A percentile compares a stretch with the other conserved stretches of the same genome.
Evolutionary conservation across 2,888 invertebrate species (phyloP).

Genomic region (Marronus borbonicus): DNA sequence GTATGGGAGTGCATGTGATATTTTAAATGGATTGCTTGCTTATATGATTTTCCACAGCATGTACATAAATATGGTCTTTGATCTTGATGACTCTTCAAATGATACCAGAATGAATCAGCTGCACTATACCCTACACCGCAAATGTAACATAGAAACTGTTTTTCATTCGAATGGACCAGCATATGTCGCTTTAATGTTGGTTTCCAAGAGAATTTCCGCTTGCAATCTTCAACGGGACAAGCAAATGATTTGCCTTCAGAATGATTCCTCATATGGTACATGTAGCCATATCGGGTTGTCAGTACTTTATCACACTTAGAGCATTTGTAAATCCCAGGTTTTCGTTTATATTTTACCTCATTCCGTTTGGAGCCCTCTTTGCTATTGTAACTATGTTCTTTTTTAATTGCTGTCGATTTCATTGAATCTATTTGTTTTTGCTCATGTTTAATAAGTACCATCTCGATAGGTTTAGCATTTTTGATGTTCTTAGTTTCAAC

Average conservation of each 20-base stretch:
- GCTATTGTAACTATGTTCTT: neutral
- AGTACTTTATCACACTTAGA: slow-evolving; percentile 16
- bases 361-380: neutral
- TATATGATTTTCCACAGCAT: slow-evolving; percentile 28
- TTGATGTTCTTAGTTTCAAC: neutral
- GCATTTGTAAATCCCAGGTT: slow-evolving; percentile 7
- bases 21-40: slow-evolving; percentile 21
- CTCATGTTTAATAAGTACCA: neutral
- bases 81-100: slow-evolving; percentile 2
- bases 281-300: slow-evolving; percentile 11
- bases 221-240: slow-evolving; percentile 20
- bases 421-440: neutral
- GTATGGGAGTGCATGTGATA: slow-evolving; percentile 37
- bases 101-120: slow-evolving; percentile 27
- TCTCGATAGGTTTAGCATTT: neutral
- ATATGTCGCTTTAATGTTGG: slow-evolving; percentile 31
- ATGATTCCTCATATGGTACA: slow-evolving; percentile 14
- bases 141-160: slow-evolving; percentile 9
- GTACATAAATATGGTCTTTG: slow-evolving; percentile 19
- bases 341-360: slow-evolving; percentile 2
- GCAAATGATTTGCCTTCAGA: neutral
- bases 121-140: slow-evolving; percentile 15
- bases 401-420: neutral
- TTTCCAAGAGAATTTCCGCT: slow-evolving; percentile 21
- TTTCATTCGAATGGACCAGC: slow-evolving; percentile 16